Conservation (phyloP, 2,113 vertebrate genomes). For the Epinephelus cyanopodus region DNA sequence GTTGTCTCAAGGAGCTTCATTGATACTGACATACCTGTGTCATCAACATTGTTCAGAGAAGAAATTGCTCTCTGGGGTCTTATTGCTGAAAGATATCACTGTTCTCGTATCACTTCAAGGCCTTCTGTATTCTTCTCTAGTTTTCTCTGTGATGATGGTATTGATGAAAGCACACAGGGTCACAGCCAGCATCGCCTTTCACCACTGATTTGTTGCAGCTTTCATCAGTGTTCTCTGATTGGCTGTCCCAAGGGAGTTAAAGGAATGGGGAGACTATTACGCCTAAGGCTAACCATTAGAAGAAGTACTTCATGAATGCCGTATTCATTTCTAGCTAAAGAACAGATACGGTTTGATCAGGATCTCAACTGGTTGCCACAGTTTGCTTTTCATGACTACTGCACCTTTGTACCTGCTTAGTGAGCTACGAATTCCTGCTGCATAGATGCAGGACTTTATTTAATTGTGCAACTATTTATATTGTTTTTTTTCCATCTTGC, state of each 20-base stretch:
- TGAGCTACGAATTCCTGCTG: neutral
- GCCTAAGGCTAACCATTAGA: slow-evolving; percentile 53
- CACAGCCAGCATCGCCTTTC: slow-evolving; percentile 32
- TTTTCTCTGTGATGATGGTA: slow-evolving; percentile 26
- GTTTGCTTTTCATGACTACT: neutral
- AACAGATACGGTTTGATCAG: neutral
- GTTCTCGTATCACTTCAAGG: neutral
- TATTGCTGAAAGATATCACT: neutral
- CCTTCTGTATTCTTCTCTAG: neutral
- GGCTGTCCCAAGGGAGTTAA: slow-evolving; percentile 50
- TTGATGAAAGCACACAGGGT: slow-evolving; percentile 56
- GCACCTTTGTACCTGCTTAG: neutral
- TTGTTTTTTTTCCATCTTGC: too few relatives aligned
- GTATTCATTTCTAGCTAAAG: slow-evolving; percentile 15
- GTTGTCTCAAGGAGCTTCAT: neutral
- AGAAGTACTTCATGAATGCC: slow-evolving; percentile 21
- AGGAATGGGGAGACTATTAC: slow-evolving; percentile 51
- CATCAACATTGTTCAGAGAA: slow-evolving; percentile 6
- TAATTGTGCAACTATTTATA: too few relatives aligned
- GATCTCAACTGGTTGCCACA: neutral
- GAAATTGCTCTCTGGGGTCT: neutral
- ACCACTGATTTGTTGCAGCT: slow-evolving; percentile 53
- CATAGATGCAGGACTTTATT: too few relatives aligned
- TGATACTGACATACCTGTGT: slow-evolving; percentile 22
- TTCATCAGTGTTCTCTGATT: slow-evolving; percentile 67